Evolutionary conservation across 1,140 invertebrate species (phyloP).

Genomic region (Drosophila micromelanica): DNA sequence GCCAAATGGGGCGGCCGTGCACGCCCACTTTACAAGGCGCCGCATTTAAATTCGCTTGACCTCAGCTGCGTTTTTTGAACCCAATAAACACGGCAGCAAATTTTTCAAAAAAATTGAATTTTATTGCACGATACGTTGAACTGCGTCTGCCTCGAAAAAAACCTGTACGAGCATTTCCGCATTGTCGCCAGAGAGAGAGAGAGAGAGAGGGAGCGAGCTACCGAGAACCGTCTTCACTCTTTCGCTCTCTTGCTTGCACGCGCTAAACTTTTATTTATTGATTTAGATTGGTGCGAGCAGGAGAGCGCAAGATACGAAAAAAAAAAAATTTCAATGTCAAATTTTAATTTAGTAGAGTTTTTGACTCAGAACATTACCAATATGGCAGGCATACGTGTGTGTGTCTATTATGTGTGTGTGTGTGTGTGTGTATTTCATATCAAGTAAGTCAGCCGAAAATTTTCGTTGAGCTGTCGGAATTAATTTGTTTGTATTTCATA

Average conservation of each 20-base stretch:
- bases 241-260: slow-evolving; percentile 40
- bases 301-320: slow-evolving; percentile 29
- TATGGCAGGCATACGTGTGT: slow-evolving; percentile 47
- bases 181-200: slow-evolving; percentile 4
- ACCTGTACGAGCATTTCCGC: too few species aligned
- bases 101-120: slow-evolving; percentile 41
- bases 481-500: slow-evolving; percentile 50
- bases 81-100: slow-evolving; percentile 27
- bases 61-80: slow-evolving; percentile 78
- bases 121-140: slow-evolving; percentile 77
- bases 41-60: slow-evolving; percentile 48
- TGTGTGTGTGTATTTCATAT: slow-evolving; percentile 38
- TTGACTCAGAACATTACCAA: slow-evolving; percentile 71
- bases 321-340: slow-evolving; percentile 75
- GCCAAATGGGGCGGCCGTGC: slow-evolving; percentile 7
- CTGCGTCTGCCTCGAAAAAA: slow-evolving; percentile 44
- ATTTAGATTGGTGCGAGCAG: slow-evolving; percentile 45
- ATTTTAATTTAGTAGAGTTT: slow-evolving; percentile 79
- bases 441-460: slow-evolving; percentile 42
- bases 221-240: slow-evolving; percentile 26
- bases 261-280: slow-evolving; percentile 73
- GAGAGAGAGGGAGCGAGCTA: slow-evolving; percentile 1
- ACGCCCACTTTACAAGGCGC: slow-evolving; percentile 74
- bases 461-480: slow-evolving; percentile 59
- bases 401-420: slow-evolving; percentile 8